These are phyloP conservation scores for Colossoma macropomum DNA, from an alignment of 2,113 vertebrate species.

Conservation along the genomic window DNA sequence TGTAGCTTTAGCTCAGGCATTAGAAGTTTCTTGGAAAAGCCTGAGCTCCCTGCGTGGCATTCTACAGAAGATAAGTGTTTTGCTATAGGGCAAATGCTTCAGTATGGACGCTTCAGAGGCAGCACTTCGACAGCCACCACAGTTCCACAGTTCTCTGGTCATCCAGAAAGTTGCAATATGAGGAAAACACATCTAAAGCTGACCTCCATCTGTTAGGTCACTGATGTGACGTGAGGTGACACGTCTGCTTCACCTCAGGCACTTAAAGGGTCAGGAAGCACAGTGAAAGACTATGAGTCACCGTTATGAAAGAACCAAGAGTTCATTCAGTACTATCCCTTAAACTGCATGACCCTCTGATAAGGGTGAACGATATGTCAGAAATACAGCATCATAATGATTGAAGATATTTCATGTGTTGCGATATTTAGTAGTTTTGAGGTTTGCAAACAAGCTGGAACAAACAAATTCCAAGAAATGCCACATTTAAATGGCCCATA, in stretches of 20 bases:
- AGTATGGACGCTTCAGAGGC: neutral
- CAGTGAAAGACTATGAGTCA: conserved; percentile 33
- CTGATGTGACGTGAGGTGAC: conserved; percentile 68
- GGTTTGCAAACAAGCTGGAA: too few species aligned
- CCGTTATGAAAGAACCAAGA: conserved; percentile 27
- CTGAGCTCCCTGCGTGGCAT: neutral
- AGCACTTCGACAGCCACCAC: neutral
- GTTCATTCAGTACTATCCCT: neutral
- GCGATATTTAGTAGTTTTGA: too few species aligned
- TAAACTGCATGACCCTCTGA: neutral
- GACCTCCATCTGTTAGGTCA: conserved; percentile 60
- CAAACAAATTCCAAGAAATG: too few species aligned
- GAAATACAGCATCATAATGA: too few species aligned
- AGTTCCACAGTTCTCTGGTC: neutral
- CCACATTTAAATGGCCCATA: too few species aligned
- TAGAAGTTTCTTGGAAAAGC: neutral
- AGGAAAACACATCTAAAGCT: conserved; percentile 44
- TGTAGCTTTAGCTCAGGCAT: neutral
- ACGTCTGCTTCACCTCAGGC: conserved; percentile 51
- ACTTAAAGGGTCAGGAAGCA: conserved; percentile 48
- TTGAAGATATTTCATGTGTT: too few species aligned
- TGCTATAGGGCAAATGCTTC: conserved; percentile 4
- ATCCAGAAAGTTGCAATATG: neutral
- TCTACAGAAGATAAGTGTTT: neutral
- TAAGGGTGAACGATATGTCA: neutral